Conservation (phyloP, 2,797 vertebrate species). For the Pelobates cultripes region DNA sequence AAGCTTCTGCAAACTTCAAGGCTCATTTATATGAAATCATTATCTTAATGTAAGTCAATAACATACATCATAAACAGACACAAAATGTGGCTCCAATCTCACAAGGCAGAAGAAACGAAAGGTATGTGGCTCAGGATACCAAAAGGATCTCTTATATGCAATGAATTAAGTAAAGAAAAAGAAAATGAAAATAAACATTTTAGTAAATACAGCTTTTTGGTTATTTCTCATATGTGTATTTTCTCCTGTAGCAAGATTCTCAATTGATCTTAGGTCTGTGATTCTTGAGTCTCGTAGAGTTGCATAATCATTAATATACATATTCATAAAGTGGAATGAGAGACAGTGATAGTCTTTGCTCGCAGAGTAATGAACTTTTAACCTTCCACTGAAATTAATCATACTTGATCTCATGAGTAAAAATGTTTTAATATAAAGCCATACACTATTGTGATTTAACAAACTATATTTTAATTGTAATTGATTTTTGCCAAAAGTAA, state of each 20-base stretch:
- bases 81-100: too few relatives aligned
- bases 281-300: background rate
- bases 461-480: slow-evolving; percentile 77
- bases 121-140: too few relatives aligned
- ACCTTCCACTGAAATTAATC: slow-evolving; percentile 71
- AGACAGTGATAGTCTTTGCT: slow-evolving; percentile 53
- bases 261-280: background rate
- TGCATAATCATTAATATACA: slow-evolving; percentile 11
- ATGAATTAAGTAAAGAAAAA: too few relatives aligned
- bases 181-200: too few relatives aligned
- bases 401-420: slow-evolving; percentile 73
- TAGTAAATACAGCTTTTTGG: too few relatives aligned
- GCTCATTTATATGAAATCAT: too few relatives aligned
- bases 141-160: too few relatives aligned
- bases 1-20: too few relatives aligned
- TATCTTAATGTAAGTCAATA: too few relatives aligned
- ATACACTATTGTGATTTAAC: slow-evolving; percentile 68
- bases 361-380: slow-evolving; percentile 67
- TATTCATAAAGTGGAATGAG: slow-evolving; percentile 48
- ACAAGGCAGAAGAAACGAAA: too few relatives aligned
- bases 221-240: background rate
- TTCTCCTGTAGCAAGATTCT: background rate
- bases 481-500: slow-evolving; percentile 72
- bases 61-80: too few relatives aligned
- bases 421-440: slow-evolving; percentile 72